Percentiles rank a stretch among this genome's conserved stretches.
phyloP scores from a whole-genome alignment of 2,888 invertebrate genomes.

The Lordiphosa fenestrarum region DNA sequence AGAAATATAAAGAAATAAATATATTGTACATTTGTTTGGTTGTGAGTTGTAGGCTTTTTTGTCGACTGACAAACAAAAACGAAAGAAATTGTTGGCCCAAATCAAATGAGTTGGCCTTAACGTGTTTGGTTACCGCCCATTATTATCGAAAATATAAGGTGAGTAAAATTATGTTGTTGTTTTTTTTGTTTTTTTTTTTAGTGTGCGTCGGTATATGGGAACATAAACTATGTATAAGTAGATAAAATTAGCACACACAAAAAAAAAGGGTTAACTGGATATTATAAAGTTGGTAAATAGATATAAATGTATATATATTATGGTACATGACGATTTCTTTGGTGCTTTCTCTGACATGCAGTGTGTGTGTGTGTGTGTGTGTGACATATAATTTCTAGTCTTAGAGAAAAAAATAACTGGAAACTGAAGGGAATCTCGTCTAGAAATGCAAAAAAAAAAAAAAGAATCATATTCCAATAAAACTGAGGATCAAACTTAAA shows the following conservation, averaged over 20 bases:
- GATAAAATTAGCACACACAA: constrained; percentile 14
- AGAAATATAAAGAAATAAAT: constrained; percentile 81
- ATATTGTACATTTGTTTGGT: constrained; percentile 60
- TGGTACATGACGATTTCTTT: constrained; percentile 7
- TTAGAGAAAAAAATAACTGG: neutral
- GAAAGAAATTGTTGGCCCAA: constrained; percentile 22
- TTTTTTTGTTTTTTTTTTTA: too few relatives aligned
- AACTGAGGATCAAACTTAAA: constrained; percentile 47
- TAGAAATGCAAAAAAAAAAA: constrained; percentile 16
- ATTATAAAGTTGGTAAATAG: constrained; percentile 5
- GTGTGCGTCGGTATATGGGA: too few relatives aligned
- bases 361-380: constrained; percentile 9
- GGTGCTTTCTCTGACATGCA: constrained; percentile 8
- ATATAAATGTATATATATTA: constrained; percentile 19
- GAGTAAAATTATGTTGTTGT: neutral
- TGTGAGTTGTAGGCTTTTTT: constrained; percentile 30
- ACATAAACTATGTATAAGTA: too few relatives aligned
- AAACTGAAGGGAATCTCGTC: constrained; percentile 3
- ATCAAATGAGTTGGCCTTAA: constrained; percentile 4
- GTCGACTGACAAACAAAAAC: constrained; percentile 25
- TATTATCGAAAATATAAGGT: constrained; percentile 3
- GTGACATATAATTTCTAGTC: constrained; percentile 17
- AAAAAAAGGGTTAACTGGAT: constrained; percentile 7
- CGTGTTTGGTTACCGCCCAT: constrained; percentile 9
- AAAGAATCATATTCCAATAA: too few relatives aligned